These are phyloP conservation scores for Prionace glauca DNA, from an alignment of 2,797 vertebrate species.

Conservation along the genomic window DNA sequence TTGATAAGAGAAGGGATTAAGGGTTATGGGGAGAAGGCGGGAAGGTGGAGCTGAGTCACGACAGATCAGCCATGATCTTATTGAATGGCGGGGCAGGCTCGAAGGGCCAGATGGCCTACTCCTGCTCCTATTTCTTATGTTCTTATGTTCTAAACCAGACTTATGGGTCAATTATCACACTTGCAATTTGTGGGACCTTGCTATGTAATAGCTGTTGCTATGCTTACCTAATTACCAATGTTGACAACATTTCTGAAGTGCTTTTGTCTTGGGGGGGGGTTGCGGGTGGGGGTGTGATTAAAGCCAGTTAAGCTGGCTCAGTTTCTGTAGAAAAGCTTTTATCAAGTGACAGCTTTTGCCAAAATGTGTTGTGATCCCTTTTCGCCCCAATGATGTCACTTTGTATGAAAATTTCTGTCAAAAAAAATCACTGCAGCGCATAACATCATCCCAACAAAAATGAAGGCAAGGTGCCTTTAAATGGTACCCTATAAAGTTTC, in stretches of 20 bases:
- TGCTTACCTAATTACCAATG: background rate
- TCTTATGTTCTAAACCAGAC: too few relatives aligned
- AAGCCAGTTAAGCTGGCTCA: background rate
- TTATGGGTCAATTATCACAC: background rate
- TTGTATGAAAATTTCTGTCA: background rate
- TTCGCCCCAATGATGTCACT: background rate
- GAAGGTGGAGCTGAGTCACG: too few relatives aligned
- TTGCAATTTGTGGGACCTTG: background rate
- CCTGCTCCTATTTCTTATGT: too few relatives aligned
- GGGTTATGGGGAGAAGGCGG: too few relatives aligned
- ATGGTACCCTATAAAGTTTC: background rate
- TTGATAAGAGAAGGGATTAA: too few relatives aligned
- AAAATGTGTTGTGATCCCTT: background rate
- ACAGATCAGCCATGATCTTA: too few relatives aligned
- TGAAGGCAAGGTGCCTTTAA: background rate
- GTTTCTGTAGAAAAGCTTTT: background rate
- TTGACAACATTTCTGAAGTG: too few relatives aligned
- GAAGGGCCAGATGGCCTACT: too few relatives aligned
- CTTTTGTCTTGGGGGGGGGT: background rate
- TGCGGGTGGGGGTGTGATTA: background rate
- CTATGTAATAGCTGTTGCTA: background rate
- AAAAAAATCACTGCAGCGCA: background rate
- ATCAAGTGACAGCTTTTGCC: background rate
- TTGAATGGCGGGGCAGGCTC: too few relatives aligned
- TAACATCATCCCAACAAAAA: background rate